phyloP scores from a whole-genome alignment of 2,888 invertebrate genomes.

The Noctua fimbriata region DNA sequence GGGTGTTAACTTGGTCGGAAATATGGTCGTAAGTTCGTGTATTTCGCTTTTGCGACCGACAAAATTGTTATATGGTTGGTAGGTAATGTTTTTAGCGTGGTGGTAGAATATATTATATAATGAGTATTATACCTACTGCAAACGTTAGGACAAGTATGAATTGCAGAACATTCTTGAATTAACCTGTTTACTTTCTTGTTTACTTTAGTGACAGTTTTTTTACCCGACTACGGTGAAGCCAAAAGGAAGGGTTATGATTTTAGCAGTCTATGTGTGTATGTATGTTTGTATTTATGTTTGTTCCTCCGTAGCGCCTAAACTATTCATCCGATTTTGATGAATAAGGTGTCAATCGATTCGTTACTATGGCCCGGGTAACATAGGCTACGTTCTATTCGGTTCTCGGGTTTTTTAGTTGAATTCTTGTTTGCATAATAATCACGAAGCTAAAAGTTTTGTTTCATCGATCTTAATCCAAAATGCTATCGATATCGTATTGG shows the following conservation, averaged over 20 bases:
- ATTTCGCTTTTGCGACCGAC: slow-evolving; percentile 17
- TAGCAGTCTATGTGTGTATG: too few relatives aligned
- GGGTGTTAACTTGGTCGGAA: slow-evolving; percentile 19
- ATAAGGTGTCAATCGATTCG: too few relatives aligned
- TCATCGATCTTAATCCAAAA: background rate
- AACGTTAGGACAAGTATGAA: background rate
- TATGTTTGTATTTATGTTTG: too few relatives aligned
- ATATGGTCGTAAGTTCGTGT: slow-evolving; percentile 11
- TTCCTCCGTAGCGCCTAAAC: too few relatives aligned
- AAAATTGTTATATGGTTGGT: background rate
- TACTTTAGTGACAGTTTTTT: background rate
- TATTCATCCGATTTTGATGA: too few relatives aligned
- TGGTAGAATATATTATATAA: background rate
- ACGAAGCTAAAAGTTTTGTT: background rate
- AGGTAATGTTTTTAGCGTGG: background rate
- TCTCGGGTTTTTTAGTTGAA: too few relatives aligned
- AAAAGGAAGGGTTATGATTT: too few relatives aligned
- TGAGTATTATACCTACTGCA: background rate
- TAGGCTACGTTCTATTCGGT: too few relatives aligned
- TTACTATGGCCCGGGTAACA: too few relatives aligned
- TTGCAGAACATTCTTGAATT: slow-evolving; percentile 2
- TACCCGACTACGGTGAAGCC: too few relatives aligned
- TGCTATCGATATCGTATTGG: slow-evolving; percentile 3
- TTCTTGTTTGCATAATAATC: background rate
- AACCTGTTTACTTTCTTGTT: background rate